A percentile compares a stretch with the other conserved stretches of the same genome.
phyloP scores from a whole-genome alignment of 2,113 vertebrate genomes.

The Catagonus wagneri region DNA sequence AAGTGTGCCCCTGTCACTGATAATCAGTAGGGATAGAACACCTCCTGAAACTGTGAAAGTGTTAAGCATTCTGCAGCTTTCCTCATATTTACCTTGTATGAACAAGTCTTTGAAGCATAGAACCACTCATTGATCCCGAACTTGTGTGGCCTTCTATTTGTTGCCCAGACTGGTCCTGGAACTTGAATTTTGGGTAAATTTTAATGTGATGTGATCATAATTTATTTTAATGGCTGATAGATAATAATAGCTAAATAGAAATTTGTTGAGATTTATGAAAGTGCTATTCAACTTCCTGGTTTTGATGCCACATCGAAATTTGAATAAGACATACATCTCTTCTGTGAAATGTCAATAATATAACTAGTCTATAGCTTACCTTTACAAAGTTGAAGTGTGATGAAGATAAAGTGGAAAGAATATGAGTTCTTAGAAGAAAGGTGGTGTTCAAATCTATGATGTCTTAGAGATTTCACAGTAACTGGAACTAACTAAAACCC shows the following conservation, averaged over 20 bases:
- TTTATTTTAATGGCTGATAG: background rate
- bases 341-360: background rate
- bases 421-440: background rate
- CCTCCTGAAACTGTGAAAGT: background rate
- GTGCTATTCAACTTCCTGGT: background rate
- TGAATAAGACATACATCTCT: background rate
- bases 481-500: background rate
- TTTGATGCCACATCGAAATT: background rate
- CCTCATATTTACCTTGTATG: background rate
- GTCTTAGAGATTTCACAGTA: background rate
- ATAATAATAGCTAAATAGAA: background rate
- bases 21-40: background rate
- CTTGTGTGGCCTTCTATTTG: background rate
- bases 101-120: background rate
- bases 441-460: background rate
- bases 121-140: accelerated
- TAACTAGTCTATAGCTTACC: background rate
- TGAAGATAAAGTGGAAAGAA: conserved; percentile 32
- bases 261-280: background rate
- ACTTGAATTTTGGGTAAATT: background rate
- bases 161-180: background rate
- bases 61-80: background rate
- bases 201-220: background rate
- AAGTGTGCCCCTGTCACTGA: background rate
- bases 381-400: background rate